Percentiles rank a stretch among this genome's conserved stretches.
Conservation (phyloP, 2,113 vertebrate genomes). For the Geothlypis trichas region DNA sequence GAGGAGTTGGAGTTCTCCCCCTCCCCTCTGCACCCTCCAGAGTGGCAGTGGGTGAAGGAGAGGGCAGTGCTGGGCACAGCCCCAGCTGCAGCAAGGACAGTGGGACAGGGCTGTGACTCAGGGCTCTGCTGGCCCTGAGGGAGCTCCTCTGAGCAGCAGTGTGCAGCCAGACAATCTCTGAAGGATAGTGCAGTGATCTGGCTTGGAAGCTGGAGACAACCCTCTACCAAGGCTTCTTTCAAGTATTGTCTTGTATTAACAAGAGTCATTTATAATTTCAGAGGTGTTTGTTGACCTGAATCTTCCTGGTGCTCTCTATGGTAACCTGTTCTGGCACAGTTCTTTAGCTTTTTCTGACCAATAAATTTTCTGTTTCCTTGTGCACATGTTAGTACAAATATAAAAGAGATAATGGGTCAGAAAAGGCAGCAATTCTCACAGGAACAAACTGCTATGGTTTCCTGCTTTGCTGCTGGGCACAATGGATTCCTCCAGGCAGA, state of each 20-base stretch:
- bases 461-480: not conserved
- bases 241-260: constrained; percentile 41
- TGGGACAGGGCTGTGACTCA: accelerated
- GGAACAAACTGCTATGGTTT: not conserved
- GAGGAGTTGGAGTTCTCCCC: not conserved
- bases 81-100: not conserved
- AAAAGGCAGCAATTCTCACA: not conserved
- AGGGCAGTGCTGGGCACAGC: not conserved
- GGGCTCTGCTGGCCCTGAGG: not conserved
- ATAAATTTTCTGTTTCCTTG: constrained; percentile 17
- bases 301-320: constrained; percentile 10
- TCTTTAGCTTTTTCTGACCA: not conserved
- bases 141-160: not conserved
- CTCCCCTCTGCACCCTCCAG: not conserved
- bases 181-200: not conserved
- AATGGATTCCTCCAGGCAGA: not conserved
- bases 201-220: not conserved
- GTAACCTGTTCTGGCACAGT: constrained; percentile 30
- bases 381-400: constrained; percentile 17
- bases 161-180: not conserved
- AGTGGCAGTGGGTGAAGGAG: not conserved
- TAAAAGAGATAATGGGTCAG: not conserved
- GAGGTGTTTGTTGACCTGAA: constrained; percentile 20
- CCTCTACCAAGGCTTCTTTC: not conserved
- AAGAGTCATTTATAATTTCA: not conserved